Conservation (phyloP, 2,797 vertebrate genomes). For the Notamacropus eugenii region DNA sequence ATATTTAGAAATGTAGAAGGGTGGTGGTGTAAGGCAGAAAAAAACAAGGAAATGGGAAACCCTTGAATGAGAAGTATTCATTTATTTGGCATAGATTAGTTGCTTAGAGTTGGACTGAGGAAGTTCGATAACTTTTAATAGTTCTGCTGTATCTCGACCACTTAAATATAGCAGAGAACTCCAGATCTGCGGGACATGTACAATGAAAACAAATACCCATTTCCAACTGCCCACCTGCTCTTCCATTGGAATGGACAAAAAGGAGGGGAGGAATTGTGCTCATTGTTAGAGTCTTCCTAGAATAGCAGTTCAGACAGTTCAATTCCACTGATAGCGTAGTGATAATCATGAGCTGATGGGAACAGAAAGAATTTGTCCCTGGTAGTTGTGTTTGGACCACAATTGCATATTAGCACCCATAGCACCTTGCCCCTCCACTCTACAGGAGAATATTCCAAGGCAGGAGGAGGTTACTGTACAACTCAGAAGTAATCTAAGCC, state of each 20-base stretch:
- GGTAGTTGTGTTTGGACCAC: not conserved
- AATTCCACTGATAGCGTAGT: not conserved
- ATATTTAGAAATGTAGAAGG: conserved; percentile 35
- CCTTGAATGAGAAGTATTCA: conserved; percentile 21
- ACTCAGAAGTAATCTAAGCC: not conserved
- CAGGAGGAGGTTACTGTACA: not conserved
- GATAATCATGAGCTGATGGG: not conserved
- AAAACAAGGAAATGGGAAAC: conserved; percentile 32
- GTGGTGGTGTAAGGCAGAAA: conserved; percentile 24
- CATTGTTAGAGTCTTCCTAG: not conserved
- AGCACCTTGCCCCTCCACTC: not conserved
- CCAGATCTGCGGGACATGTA: not conserved
- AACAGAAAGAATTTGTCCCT: not conserved
- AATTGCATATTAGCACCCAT: not conserved
- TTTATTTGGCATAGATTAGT: conserved; percentile 16
- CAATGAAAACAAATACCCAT: not conserved
- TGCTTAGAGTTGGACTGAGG: conserved; percentile 1
- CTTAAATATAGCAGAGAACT: not conserved
- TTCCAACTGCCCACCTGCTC: not conserved
- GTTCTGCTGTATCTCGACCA: not conserved
- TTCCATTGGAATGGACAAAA: not conserved
- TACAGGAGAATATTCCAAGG: not conserved
- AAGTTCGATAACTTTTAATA: not conserved
- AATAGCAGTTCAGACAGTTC: not conserved
- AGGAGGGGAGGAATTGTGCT: not conserved